phyloP scores from a whole-genome alignment of 2,797 vertebrate genomes.

The Poecilia velifera region DNA sequence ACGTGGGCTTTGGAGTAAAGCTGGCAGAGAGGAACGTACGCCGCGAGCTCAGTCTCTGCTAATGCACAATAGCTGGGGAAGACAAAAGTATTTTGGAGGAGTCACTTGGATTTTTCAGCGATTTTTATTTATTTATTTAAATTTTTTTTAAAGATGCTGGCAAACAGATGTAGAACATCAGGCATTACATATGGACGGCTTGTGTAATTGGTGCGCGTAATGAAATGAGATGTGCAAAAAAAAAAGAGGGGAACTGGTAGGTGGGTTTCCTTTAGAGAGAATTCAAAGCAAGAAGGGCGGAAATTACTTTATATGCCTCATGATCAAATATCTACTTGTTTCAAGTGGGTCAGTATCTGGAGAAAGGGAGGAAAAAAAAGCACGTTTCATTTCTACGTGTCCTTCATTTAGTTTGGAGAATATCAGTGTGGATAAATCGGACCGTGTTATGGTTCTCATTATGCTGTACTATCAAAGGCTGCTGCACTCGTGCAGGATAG shows the following conservation, averaged over 20 bases:
- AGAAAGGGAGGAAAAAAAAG: slow-evolving; percentile 30
- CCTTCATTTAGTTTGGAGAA: slow-evolving; percentile 41
- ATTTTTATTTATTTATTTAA: slow-evolving; percentile 6
- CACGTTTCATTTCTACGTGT: slow-evolving; percentile 55
- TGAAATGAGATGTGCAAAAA: slow-evolving; percentile 5
- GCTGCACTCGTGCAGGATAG: slow-evolving; percentile 16
- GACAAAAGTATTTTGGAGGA: slow-evolving; percentile 53
- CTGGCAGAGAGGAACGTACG: slow-evolving; percentile 58
- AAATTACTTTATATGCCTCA: slow-evolving; percentile 43
- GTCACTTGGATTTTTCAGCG: slow-evolving; percentile 39
- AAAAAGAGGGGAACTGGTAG: slow-evolving; percentile 13
- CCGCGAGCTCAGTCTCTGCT: slow-evolving; percentile 49
- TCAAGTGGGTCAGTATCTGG: slow-evolving; percentile 63
- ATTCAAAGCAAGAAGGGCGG: slow-evolving; percentile 27
- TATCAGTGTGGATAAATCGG: slow-evolving; percentile 42
- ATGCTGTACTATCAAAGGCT: slow-evolving; percentile 48
- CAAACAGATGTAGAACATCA: slow-evolving; percentile 60
- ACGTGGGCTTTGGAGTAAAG: slow-evolving; percentile 56
- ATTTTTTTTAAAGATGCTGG: slow-evolving; percentile 35
- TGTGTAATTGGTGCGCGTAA: slow-evolving; percentile 52
- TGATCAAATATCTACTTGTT: slow-evolving; percentile 55
- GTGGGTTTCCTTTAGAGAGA: slow-evolving; percentile 26
- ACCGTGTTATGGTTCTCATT: slow-evolving; percentile 37
- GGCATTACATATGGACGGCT: slow-evolving; percentile 58
- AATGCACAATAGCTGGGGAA: slow-evolving; percentile 58